Conservation (phyloP, 2,888 invertebrate genomes). For the Thecophora atra region DNA sequence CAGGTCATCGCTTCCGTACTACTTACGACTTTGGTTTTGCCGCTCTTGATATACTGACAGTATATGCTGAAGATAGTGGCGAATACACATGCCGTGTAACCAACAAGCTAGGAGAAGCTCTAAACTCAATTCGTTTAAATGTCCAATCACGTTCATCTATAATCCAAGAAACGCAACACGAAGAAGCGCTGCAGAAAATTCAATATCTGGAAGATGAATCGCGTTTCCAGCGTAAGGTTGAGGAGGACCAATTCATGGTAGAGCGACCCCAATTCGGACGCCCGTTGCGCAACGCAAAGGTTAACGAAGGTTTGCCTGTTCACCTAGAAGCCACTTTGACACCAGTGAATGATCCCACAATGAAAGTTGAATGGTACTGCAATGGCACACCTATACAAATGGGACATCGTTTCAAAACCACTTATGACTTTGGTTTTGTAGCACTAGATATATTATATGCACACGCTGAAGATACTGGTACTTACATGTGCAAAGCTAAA, state of each 20-base stretch:
- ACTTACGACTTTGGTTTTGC: conserved; percentile 97
- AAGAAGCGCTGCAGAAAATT: conserved; percentile 91
- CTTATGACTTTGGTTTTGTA: conserved; percentile 97
- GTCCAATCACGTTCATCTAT: conserved; percentile 86
- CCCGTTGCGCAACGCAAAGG: conserved; percentile 85
- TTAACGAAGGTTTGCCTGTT: conserved; percentile 86
- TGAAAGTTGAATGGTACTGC: conserved; percentile 98
- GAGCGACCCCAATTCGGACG: conserved; percentile 92
- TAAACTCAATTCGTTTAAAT: conserved; percentile 80
- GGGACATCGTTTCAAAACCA: conserved; percentile 95
- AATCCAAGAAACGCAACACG: conserved; percentile 90
- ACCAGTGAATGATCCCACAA: conserved; percentile 97
- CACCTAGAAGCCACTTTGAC: conserved; percentile 95
- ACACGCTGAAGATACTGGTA: conserved; percentile 96
- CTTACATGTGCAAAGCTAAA: conserved; percentile 95
- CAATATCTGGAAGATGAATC: conserved; percentile 89
- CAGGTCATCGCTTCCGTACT: conserved; percentile 91
- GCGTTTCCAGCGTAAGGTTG: conserved; percentile 75
- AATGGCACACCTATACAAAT: conserved; percentile 93
- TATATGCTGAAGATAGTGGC: conserved; percentile 93
- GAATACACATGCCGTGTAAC: conserved; percentile 89
- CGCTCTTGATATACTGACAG: conserved; percentile 92
- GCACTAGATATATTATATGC: conserved; percentile 96
- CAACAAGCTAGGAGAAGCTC: conserved; percentile 84
- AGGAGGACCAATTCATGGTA: conserved; percentile 78